phyloP scores from a whole-genome alignment of 2,888 invertebrate species.

The Thymelicus sylvestris region DNA sequence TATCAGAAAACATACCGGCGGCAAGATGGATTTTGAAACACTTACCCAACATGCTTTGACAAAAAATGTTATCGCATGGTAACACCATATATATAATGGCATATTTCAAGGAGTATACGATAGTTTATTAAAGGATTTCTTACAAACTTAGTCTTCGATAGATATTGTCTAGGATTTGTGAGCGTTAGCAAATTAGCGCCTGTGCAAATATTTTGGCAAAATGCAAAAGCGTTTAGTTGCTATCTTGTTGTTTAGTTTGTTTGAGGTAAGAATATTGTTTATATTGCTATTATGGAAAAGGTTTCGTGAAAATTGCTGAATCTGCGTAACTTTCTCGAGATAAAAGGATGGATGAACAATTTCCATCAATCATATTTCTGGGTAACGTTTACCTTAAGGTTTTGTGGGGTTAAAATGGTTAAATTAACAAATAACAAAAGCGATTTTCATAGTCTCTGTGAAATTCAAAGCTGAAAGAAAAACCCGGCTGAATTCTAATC shows the following conservation, averaged over 20 bases:
- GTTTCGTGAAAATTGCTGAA: too few relatives aligned
- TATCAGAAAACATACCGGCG: neutral
- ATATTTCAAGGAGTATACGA: neutral
- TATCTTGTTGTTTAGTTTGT: conserved; percentile 42
- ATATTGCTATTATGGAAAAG: neutral
- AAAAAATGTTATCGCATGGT: conserved; percentile 23
- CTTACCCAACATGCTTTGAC: conserved; percentile 25
- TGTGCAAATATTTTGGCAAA: conserved; percentile 34
- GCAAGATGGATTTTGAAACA: conserved; percentile 15
- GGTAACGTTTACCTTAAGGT: too few relatives aligned
- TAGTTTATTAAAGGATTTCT: conserved; percentile 4
- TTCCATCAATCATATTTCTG: too few relatives aligned
- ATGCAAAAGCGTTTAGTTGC: conserved; percentile 40
- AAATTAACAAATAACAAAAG: too few relatives aligned
- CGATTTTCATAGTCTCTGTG: too few relatives aligned
- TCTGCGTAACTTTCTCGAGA: too few relatives aligned
- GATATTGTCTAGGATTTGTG: neutral
- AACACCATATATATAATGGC: conserved; percentile 22
- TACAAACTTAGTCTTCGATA: neutral
- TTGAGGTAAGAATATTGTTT: conserved; percentile 45
- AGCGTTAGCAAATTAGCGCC: conserved; percentile 8
- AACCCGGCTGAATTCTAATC: too few relatives aligned
- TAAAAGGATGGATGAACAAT: too few relatives aligned
- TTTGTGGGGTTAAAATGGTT: too few relatives aligned
- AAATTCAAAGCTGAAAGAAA: too few relatives aligned